Base-by-base conservation (phyloP, 2,888 invertebrate species). In the Onthophagus sagittarius region DNA sequence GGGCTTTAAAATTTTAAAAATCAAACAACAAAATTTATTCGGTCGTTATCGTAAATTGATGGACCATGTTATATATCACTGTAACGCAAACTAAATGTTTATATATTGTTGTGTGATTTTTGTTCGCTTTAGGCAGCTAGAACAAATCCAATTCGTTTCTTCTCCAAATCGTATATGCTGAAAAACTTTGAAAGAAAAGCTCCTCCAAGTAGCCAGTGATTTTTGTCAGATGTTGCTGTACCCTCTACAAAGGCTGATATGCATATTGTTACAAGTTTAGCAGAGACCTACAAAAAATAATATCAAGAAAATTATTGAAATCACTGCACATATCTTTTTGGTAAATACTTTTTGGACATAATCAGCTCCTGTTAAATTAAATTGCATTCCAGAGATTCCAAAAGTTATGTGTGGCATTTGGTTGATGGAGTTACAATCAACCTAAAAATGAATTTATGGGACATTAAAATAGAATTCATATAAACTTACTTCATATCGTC, bases 361-460 rank as follows among this genome's bases (percentile, higher is more conserved):
- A 80, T 92, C 89, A 75, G 87, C 84, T 15, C 90, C 90, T 74
- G 86, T 85, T 62, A 93, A 86, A 13, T 85, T 85, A 82, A 92
- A 93, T 31, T 84, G 82, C 74, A 86, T 85, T 13, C 90, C 91
- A 73, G 84, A 88, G 62, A 93, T 80, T 0, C 85, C 84, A 80
- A 93, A 90, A 63, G 85, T 84, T 64, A 93, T 86, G 74, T 83
- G 82, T 0, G 93, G 92, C 70, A 93, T 83, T 73, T 86, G 86
- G 53, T 88, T 87, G 33, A 91, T 87, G 31, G 85, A 85, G 72
- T 86, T 85, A 81, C 93, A 93, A 79, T 89, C 86, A 62, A 93
- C 88, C 86, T 89, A 76, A 71, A 82, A 81, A 71, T 39, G 33
- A 9, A 9, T 13, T 63, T 13, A 23, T 7, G 0, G 63, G 11